These are phyloP conservation scores for Penaeus indicus DNA, from an alignment of 1,140 invertebrate genomes.

Conservation along the genomic window DNA sequence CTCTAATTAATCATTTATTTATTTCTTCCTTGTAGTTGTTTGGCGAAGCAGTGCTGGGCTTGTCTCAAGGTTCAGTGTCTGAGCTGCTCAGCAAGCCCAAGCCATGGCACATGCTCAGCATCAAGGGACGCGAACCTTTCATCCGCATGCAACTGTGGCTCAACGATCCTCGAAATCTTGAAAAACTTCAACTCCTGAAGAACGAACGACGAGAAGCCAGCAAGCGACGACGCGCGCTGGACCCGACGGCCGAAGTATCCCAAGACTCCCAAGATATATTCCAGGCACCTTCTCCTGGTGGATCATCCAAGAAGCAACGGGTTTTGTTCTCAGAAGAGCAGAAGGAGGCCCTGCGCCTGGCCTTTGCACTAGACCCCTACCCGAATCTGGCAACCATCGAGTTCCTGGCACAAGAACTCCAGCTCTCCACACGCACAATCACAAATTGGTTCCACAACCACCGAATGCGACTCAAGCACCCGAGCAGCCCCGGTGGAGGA, in stretches of 20 bases:
- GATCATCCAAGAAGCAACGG: slow-evolving; percentile 86
- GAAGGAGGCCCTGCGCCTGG: slow-evolving; percentile 93
- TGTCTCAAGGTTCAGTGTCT: slow-evolving; percentile 97
- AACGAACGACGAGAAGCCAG: slow-evolving; percentile 91
- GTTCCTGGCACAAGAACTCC: slow-evolving; percentile 90
- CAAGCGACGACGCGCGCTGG: slow-evolving; percentile 82
- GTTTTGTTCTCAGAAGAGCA: slow-evolving; percentile 98
- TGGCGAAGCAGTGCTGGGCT: slow-evolving; percentile 94
- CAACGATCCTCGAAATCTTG: slow-evolving; percentile 93
- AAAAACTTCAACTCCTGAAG: slow-evolving; percentile 82
- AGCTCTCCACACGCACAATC: slow-evolving; percentile 94
- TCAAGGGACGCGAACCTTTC: slow-evolving; percentile 97
- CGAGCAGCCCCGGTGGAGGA: slow-evolving; percentile 60
- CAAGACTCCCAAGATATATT: slow-evolving; percentile 92
- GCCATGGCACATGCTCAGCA: slow-evolving; percentile 99
- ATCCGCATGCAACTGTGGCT: slow-evolving; percentile 98
- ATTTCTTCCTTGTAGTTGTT: slow-evolving; percentile 80
- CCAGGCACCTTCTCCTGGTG: slow-evolving; percentile 76
- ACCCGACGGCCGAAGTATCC: slow-evolving; percentile 75
- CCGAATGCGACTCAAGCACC: slow-evolving; percentile 93
- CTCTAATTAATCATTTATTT: slow-evolving; percentile 7
- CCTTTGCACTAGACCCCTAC: slow-evolving; percentile 95
- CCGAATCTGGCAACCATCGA: slow-evolving; percentile 96
- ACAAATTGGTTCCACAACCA: slow-evolving; percentile 99
- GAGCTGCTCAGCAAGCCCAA: slow-evolving; percentile 98